A percentile compares a stretch with the other conserved stretches of the same genome.
Evolutionary conservation across 2,888 invertebrate genomes (phyloP).

Genomic region (Coleophora flavipennella): DNA sequence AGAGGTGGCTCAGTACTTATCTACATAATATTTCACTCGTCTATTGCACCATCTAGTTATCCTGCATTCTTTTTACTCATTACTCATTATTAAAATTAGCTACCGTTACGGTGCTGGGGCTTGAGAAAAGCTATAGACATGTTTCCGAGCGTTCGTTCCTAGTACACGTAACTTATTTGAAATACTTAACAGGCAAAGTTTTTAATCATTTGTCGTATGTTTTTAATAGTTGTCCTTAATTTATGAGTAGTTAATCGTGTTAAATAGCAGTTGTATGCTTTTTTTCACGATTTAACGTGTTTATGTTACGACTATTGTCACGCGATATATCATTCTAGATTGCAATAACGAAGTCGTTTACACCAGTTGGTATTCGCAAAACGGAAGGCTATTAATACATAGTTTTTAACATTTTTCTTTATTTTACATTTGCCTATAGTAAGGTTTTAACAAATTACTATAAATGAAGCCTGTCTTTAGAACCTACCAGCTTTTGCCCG

Average conservation of each 20-base stretch:
- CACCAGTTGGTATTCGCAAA: too few relatives aligned
- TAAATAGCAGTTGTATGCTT: not conserved
- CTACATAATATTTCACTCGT: slow-evolving; percentile 23
- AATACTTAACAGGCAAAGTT: not conserved
- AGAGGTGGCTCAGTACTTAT: slow-evolving; percentile 19
- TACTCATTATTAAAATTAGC: slow-evolving; percentile 62
- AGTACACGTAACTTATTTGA: not conserved
- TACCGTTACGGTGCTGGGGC: slow-evolving; percentile 40
- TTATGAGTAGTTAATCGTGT: slow-evolving; percentile 2
- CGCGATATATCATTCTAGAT: not conserved
- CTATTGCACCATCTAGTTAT: slow-evolving; percentile 37
- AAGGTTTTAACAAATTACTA: too few relatives aligned
- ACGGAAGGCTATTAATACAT: not conserved
- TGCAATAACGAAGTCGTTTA: not conserved
- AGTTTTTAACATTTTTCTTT: not conserved
- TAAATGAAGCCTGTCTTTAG: too few relatives aligned
- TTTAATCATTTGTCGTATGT: not conserved
- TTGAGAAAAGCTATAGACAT: slow-evolving; percentile 24
- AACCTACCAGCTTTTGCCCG: too few relatives aligned
- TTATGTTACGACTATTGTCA: slow-evolving; percentile 3
- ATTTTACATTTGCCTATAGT: not conserved
- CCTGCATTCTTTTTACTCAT: slow-evolving; percentile 52
- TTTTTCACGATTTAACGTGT: not conserved
- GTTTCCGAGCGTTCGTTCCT: not conserved
- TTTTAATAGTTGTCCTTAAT: not conserved